phyloP scores from a whole-genome alignment of 2,113 vertebrate genomes.

The Marmota monax region DNA sequence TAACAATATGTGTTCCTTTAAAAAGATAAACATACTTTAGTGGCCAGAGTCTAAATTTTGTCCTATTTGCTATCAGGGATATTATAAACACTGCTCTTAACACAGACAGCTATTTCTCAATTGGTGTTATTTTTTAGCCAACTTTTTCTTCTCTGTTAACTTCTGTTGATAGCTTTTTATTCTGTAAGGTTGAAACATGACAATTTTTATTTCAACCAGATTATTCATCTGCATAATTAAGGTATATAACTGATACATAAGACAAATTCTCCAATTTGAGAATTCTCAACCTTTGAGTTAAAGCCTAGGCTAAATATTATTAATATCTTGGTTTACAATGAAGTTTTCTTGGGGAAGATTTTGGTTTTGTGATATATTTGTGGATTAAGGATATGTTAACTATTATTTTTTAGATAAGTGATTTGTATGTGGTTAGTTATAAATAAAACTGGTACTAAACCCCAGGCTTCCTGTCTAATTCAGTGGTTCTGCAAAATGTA shows the following conservation, averaged over 20 bases:
- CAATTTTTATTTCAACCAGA: neutral
- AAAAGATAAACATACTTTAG: neutral
- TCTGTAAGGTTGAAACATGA: constrained; percentile 56
- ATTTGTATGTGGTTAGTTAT: constrained; percentile 74
- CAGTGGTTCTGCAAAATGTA: constrained; percentile 54
- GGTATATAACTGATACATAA: neutral
- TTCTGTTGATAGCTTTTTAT: constrained; percentile 60
- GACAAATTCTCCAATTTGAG: constrained; percentile 49
- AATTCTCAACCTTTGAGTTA: constrained; percentile 49
- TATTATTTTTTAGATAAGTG: constrained; percentile 75
- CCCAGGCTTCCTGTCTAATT: constrained; percentile 63
- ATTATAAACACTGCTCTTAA: constrained; percentile 43
- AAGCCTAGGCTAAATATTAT: constrained; percentile 40
- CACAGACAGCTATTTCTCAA: neutral
- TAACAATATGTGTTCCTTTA: neutral
- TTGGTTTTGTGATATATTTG: constrained; percentile 73
- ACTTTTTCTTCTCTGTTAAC: constrained; percentile 43
- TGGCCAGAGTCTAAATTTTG: constrained; percentile 7
- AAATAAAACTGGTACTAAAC: constrained; percentile 79
- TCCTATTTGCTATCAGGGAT: constrained; percentile 9
- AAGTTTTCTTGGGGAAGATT: constrained; percentile 68
- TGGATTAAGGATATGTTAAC: constrained; percentile 71
- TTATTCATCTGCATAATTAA: constrained; percentile 54
- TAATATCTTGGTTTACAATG: constrained; percentile 56
- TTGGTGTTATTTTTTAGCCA: constrained; percentile 3